A percentile compares a stretch with the other conserved stretches of the same genome.
phyloP scores from a whole-genome alignment of 2,888 invertebrate genomes.

The Morinoia aosen region DNA sequence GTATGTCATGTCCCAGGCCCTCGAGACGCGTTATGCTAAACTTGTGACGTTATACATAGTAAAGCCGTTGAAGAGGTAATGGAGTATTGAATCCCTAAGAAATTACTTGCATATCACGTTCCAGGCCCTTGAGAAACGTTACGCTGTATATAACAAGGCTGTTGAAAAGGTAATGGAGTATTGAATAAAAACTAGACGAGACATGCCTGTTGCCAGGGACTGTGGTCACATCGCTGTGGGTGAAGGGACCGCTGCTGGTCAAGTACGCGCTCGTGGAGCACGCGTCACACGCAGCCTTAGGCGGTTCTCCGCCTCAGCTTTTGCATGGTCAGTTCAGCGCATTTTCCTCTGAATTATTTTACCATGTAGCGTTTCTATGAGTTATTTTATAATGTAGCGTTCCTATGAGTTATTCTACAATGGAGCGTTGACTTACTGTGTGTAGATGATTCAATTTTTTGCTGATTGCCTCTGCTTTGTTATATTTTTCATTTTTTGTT shows the following conservation, averaged over 20 bases:
- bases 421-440: background rate
- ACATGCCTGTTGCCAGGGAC: conserved; percentile 56
- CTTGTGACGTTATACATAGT: background rate
- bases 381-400: background rate
- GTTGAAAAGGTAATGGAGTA: background rate
- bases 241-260: conserved; percentile 59
- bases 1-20: no score
- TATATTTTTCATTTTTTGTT: no score
- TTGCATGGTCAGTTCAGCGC: background rate
- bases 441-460: no score
- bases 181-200: background rate
- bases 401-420: background rate
- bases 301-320: background rate
- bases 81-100: background rate
- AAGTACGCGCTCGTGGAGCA: conserved; percentile 58
- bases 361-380: background rate
- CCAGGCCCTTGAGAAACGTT: no score
- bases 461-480: no score
- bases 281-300: background rate
- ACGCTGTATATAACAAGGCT: background rate
- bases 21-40: no score
- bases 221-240: conserved; percentile 65
- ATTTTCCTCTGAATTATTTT: background rate
- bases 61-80: background rate
- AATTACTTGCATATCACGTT: no score